A percentile compares a stretch with the other conserved stretches of the same genome.
These are phyloP conservation scores for Semnornis frantzii DNA, from an alignment of 2,113 vertebrate species.

Conservation along the genomic window DNA sequence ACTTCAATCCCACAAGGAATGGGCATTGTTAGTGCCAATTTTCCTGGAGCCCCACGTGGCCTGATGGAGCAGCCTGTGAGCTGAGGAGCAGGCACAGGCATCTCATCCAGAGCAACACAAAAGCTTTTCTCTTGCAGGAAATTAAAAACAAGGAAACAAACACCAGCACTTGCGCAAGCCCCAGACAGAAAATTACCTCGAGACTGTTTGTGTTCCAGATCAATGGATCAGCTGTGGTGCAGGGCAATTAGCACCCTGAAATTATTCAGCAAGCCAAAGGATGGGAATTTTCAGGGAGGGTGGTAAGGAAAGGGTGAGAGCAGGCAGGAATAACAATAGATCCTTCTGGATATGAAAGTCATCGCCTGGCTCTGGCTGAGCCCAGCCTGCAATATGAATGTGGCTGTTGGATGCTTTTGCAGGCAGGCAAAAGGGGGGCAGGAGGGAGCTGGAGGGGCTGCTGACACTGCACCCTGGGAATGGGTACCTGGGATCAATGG, in stretches of 20 bases:
- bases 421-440: neutral
- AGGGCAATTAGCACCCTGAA: conserved; percentile 42
- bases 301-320: neutral
- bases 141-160: conserved; percentile 57
- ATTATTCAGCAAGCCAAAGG: neutral
- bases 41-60: neutral
- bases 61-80: neutral
- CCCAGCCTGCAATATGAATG: neutral
- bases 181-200: conserved; percentile 48
- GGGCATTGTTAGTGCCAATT: neutral
- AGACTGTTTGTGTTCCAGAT: conserved; percentile 51
- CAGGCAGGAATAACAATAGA: neutral
- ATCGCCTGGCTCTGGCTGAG: neutral
- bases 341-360: neutral
- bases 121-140: conserved; percentile 55
- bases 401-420: neutral
- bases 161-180: conserved; percentile 18
- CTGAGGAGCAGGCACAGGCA: neutral
- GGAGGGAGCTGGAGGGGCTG: neutral
- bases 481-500: accelerated
- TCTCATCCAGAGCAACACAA: conserved; percentile 19
- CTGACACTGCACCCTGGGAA: neutral
- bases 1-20: neutral
- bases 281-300: neutral
- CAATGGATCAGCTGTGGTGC: neutral